phyloP scores from a whole-genome alignment of 1,140 invertebrate genomes.

The Belonocnema kinseyi region DNA sequence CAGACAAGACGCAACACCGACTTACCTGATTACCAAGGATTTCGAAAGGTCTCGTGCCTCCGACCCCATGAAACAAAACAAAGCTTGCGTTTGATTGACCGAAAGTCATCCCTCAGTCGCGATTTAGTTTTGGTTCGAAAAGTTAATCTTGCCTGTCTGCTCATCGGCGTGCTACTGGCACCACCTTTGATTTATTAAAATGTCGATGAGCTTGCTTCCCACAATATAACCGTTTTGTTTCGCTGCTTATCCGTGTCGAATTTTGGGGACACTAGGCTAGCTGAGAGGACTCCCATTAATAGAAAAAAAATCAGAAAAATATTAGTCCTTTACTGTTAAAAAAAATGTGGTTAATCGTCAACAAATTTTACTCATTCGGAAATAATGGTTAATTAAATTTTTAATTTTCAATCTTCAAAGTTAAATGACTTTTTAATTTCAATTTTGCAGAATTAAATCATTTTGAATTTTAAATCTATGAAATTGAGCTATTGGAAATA shows the following conservation, averaged over 20 bases:
- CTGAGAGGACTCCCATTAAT: background rate
- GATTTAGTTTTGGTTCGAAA: conserved; percentile 57
- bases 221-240: background rate
- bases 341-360: no score
- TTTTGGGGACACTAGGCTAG: background rate
- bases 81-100: conserved; percentile 38
- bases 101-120: conserved; percentile 57
- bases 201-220: conserved; percentile 53
- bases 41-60: conserved; percentile 33
- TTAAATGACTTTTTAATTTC: no score
- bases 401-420: no score
- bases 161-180: conserved; percentile 61
- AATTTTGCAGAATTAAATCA: no score
- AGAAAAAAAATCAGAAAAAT: background rate
- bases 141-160: conserved; percentile 64
- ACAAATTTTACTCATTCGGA: no score
- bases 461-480: no score
- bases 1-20: background rate
- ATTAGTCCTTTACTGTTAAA: no score
- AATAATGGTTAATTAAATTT: no score
- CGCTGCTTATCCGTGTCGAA: background rate
- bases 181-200: conserved; percentile 65
- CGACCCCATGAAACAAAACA: conserved; percentile 43
- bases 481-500: no score
- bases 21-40: conserved; percentile 34